These are phyloP conservation scores for Limosa lapponica DNA, from an alignment of 2,797 vertebrate genomes.

Conservation along the genomic window DNA sequence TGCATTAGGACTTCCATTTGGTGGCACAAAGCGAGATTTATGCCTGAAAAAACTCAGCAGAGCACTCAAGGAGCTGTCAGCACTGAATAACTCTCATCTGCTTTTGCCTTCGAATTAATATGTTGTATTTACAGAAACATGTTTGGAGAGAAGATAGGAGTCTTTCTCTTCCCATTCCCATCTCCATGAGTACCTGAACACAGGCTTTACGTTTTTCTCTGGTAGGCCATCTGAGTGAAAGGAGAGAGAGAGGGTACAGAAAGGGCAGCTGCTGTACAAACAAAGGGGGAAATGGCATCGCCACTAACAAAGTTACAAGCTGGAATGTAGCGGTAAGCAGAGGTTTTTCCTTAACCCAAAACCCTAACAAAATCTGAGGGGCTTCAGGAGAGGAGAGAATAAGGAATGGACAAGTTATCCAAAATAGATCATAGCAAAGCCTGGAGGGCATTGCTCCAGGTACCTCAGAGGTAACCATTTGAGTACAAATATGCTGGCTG, in stretches of 20 bases:
- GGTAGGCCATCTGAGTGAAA: neutral
- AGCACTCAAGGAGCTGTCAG: neutral
- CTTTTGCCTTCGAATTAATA: neutral
- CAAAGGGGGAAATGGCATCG: accelerated
- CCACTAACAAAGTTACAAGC: neutral
- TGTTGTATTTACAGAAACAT: neutral
- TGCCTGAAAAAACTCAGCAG: neutral
- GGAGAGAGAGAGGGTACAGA: neutral
- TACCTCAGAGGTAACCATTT: neutral
- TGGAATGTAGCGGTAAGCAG: neutral
- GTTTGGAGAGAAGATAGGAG: neutral
- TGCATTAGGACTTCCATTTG: neutral
- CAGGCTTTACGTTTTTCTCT: neutral
- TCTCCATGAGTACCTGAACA: neutral
- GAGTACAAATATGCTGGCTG: neutral
- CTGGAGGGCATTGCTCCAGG: neutral
- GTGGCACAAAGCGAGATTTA: neutral
- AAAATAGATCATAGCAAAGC: neutral
- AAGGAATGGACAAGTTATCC: neutral
- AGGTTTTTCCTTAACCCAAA: neutral
- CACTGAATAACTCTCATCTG: neutral
- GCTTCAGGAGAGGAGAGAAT: neutral
- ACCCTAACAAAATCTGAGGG: neutral
- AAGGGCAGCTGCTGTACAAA: neutral
- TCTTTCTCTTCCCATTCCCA: neutral